phyloP scores from a whole-genome alignment of 2,797 vertebrate species.

The Sebastes baramenuke region DNA sequence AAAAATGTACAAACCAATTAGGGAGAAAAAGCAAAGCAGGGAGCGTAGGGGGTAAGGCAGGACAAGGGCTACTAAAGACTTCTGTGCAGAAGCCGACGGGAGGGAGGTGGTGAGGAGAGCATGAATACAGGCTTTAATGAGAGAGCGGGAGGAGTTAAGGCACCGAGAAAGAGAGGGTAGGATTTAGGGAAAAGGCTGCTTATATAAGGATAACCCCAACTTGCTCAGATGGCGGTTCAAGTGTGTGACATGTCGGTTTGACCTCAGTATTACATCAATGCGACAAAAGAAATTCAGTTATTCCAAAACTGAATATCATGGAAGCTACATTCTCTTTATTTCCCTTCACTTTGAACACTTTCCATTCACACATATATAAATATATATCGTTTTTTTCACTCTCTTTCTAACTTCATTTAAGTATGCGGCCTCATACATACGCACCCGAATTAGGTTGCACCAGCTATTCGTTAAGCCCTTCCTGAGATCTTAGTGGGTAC shows the following conservation, averaged over 20 bases:
- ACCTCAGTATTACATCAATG: constrained; percentile 21
- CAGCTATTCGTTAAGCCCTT: neutral
- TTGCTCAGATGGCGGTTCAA: constrained; percentile 28
- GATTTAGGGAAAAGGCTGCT: constrained; percentile 68
- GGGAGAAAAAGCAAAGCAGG: constrained; percentile 43
- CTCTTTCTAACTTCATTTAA: neutral
- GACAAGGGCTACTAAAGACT: constrained; percentile 51
- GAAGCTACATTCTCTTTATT: neutral
- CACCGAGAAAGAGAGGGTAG: constrained; percentile 29
- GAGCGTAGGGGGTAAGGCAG: constrained; percentile 36
- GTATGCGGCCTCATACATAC: neutral
- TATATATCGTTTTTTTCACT: too few species aligned
- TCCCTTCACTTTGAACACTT: neutral
- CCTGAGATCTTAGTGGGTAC: neutral
- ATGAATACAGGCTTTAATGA: constrained; percentile 71
- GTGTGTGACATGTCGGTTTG: constrained; percentile 25
- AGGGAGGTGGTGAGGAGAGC: constrained; percentile 12
- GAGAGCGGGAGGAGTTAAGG: constrained; percentile 47
- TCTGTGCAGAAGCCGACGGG: constrained; percentile 42
- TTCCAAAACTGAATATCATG: neutral
- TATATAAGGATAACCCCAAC: constrained; percentile 57
- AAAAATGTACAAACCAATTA: constrained; percentile 65
- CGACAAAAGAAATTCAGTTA: neutral
- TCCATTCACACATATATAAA: neutral
- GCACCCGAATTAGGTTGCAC: neutral